Evolutionary conservation across 2,113 vertebrate species (phyloP), one percentile per base, ranked within the genome.

Genomic region (Ammodytes marinus): DNA sequence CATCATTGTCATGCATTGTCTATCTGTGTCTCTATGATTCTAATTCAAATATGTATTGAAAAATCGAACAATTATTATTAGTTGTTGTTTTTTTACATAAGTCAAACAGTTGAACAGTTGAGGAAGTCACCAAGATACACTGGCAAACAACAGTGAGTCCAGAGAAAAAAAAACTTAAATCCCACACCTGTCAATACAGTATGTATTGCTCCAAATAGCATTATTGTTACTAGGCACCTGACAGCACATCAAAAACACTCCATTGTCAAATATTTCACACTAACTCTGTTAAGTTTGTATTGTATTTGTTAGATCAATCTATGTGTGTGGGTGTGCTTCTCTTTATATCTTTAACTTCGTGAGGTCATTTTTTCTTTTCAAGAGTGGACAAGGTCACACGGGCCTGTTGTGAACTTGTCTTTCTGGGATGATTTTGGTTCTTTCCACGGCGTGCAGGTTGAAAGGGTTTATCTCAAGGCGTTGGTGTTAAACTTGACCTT

Each of bases 401-500:
- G 57, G 45, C 55, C 58, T 47, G 50, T 52, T 6, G 35, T 13
- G 46, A 54, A 9, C 19, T 14, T 61, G 60, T 81, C 78, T 83
- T n/a, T 54, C 27, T 5, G 1, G 54, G 47, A 35, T 13, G 72
- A 17, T 65, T 72, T 78, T 27, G 27, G 27, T 43, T 61, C 53
- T 54, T 83, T 76, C 52, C 80, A 46, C 61, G 53, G 57, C 50
- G 68, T 76, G 35, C 19, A 60, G 13, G 78, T 61, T 79, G 46
- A 52, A 82, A 83, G 69, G 75, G 69, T 64, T 85, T 58, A 53
- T 37, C 69, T 74, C 65, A 57, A 3, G 69, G 47, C 49, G 64
- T 42, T 57, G 27, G 58, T 77, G 69, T 88, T 82, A 55, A 83
- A 82, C 77, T 77, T 91, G 85, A 91, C 88, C 77, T 90, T 79